phyloP scores from a whole-genome alignment of 2,113 vertebrate species.

The Martes martes region DNA sequence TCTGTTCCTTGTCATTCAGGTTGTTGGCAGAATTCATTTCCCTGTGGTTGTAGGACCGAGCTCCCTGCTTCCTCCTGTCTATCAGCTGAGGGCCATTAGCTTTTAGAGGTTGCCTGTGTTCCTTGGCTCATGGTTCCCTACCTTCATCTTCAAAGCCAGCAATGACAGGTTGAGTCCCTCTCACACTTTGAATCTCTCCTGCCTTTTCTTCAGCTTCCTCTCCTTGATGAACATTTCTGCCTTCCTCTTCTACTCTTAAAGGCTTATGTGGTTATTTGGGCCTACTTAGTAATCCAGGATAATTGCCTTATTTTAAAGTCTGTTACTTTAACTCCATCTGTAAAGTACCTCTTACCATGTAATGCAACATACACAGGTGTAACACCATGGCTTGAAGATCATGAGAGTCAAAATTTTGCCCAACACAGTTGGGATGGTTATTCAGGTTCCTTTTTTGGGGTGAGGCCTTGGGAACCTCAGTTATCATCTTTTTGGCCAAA shows the following conservation, averaged over 20 bases:
- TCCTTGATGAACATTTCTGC: neutral
- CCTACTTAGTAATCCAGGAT: neutral
- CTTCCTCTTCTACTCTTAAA: neutral
- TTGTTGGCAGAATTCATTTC: neutral
- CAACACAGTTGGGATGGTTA: neutral
- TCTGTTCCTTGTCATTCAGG: neutral
- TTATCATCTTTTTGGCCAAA: neutral
- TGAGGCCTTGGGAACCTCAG: neutral
- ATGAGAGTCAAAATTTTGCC: neutral
- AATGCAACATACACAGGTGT: neutral
- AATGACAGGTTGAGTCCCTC: neutral
- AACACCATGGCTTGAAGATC: neutral
- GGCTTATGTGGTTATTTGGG: neutral
- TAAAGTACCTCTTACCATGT: neutral
- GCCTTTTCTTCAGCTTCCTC: neutral
- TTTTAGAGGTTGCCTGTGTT: neutral
- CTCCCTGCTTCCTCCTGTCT: neutral
- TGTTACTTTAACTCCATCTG: neutral
- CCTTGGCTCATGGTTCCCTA: neutral
- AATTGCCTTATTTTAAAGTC: neutral
- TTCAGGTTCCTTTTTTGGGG: neutral
- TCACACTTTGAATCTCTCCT: neutral
- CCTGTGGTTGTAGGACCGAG: neutral
- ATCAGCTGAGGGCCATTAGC: neutral
- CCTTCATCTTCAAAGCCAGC: neutral